These are phyloP conservation scores for Ophion ventricosus DNA, from an alignment of 2,888 invertebrate genomes.

Conservation along the genomic window DNA sequence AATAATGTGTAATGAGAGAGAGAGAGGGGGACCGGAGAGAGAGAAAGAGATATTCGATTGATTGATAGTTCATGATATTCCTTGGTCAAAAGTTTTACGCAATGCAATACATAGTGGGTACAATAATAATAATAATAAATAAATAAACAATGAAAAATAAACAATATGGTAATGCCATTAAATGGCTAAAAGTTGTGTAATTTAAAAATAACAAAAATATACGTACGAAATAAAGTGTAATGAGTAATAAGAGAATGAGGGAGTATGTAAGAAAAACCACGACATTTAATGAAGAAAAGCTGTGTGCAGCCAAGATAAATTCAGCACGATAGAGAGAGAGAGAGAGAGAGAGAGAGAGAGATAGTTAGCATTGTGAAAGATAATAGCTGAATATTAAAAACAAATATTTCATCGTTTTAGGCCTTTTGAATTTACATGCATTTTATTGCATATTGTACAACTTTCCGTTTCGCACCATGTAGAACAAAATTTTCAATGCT, in stretches of 20 bases:
- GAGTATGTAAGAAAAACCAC: no score
- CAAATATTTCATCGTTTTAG: not conserved
- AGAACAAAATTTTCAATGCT: not conserved
- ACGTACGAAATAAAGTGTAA: no score
- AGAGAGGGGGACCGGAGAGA: not conserved
- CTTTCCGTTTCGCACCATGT: not conserved
- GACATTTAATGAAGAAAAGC: no score
- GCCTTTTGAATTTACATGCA: not conserved
- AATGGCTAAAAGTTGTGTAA: no score
- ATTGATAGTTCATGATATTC: not conserved
- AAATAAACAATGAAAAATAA: not conserved
- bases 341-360: no score
- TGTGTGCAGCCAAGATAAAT: no score
- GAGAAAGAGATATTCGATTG: not conserved
- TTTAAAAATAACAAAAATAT: no score
- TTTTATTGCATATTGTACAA: not conserved
- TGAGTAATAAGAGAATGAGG: no score
- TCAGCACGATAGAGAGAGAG: no score
- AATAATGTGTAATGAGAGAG: not conserved
- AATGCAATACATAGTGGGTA: not conserved
- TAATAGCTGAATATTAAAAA: not conserved
- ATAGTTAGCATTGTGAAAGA: not conserved
- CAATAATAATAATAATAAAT: not conserved
- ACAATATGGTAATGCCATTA: no score
- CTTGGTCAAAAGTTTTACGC: not conserved